Evolutionary conservation across 2,888 invertebrate genomes (phyloP).

Genomic region (Melanargia galathea): DNA sequence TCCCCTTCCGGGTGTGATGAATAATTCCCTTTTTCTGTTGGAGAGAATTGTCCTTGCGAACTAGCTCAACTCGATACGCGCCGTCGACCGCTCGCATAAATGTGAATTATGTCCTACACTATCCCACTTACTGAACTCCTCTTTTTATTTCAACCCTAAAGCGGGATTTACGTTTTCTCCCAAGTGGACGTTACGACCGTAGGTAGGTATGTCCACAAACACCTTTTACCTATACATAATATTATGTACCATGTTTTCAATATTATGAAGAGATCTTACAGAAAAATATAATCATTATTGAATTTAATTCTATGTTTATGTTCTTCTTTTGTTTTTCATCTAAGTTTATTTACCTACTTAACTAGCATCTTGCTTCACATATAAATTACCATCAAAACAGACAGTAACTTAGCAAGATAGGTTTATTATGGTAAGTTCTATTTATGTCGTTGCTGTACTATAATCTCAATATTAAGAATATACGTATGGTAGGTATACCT

Average conservation of each 20-base stretch:
- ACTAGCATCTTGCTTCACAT: not conserved
- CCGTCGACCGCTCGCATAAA: conserved; percentile 76
- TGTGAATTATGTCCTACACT: conserved; percentile 78
- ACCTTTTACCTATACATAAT: no score
- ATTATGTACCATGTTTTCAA: no score
- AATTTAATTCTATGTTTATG: not conserved
- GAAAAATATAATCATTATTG: not conserved
- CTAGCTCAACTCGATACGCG: conserved; percentile 79
- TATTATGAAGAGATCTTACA: not conserved
- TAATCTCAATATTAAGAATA: not conserved
- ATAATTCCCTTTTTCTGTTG: conserved; percentile 80
- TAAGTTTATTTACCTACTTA: not conserved
- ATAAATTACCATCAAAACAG: not conserved
- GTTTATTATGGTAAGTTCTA: not conserved
- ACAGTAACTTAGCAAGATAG: not conserved
- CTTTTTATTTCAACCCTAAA: conserved; percentile 75
- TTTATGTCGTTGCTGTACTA: not conserved
- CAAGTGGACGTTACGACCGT: conserved; percentile 61
- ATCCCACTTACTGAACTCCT: conserved; percentile 74
- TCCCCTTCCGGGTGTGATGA: conserved; percentile 83
- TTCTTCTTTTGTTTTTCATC: not conserved
- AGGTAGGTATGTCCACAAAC: conserved; percentile 34
- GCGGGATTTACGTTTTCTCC: conserved; percentile 68
- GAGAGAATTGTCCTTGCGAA: conserved; percentile 79
- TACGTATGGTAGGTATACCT: conserved; percentile 3